Evolutionary conservation across 1,140 invertebrate genomes (phyloP), one percentile per base, ranked within the genome.

Genomic region (Drosophila elegans): DNA sequence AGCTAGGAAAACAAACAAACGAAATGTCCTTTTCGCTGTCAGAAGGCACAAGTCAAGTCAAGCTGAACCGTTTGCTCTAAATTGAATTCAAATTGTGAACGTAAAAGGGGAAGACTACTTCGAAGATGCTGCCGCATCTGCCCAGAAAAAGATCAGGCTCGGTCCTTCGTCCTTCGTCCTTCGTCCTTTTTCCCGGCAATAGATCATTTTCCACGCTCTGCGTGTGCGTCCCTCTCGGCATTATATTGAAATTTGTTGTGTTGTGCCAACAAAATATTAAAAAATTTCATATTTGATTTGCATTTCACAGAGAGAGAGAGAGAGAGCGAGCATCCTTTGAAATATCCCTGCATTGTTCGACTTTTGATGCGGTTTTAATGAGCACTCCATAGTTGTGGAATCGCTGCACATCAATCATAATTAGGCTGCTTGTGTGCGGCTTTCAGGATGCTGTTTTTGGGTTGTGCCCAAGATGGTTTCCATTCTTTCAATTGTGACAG

Each of bases 281-380:
- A 90, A 77, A 83, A 83, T 90, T 83, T 91, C 89, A 91, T 91
- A 91, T 91, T 89, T 91, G 74, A 89, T 82, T 89, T 88, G 84
- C 84, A 88, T 88, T 78, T 39, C 16, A 21, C 1, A 21, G 16
- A 21, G 16, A 21, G 16, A 21, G 16, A 21, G 16, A 21, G 16
- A 21, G 16, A 21, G 32, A 64, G 38, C n/a, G 38, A 61, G 38
- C 32, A 61, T 54, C 55, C 54, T 51, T 71, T 55, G 44, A 29
- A 12, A 29, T 36, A 29, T 52, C 41, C 56, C 52, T 52, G 3
- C 53, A 76, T 77, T 88, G 74, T 66, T 85, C 10, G 42, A 32
- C 44, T 25, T 69, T 53, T 91, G 88, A 91, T 91, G 88, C 74
- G 80, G 74, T 88, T 91, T 91, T 80, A 88, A 91, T 91, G 88